Evolutionary conservation across 2,113 vertebrate genomes (phyloP).

Genomic region (Paradoxurus hermaphroditus): DNA sequence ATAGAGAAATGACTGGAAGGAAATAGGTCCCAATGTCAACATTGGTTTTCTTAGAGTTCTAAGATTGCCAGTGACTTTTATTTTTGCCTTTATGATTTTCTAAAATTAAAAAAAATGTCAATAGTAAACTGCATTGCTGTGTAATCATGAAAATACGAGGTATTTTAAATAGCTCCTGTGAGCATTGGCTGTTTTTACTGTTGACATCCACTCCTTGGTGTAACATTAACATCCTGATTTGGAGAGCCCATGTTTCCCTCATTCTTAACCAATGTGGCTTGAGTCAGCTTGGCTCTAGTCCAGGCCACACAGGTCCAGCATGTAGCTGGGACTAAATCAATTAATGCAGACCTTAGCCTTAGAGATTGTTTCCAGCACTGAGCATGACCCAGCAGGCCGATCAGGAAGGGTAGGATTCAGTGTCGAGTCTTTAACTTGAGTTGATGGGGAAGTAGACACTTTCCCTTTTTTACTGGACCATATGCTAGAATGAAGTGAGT

Average conservation of each 20-base stretch:
- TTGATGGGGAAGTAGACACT: not conserved
- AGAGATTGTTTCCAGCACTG: not conserved
- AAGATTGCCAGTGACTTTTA: not conserved
- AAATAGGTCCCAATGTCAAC: not conserved
- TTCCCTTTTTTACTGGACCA: not conserved
- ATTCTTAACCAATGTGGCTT: not conserved
- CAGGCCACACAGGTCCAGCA: not conserved
- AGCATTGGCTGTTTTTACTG: not conserved
- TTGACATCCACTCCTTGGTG: not conserved
- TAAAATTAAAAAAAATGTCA: not conserved
- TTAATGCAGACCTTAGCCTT: not conserved
- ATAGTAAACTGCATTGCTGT: not conserved
- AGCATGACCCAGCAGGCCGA: not conserved
- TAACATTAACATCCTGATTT: not conserved
- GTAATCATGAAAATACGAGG: not conserved
- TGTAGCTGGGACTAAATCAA: not conserved
- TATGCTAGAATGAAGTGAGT: not conserved
- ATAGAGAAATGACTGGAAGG: not conserved
- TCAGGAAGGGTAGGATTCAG: not conserved
- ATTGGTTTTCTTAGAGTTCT: not conserved
- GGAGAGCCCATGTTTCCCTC: not conserved
- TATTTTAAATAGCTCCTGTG: not conserved
- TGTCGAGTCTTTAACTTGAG: not conserved
- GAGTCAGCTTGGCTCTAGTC: not conserved
- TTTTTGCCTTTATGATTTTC: not conserved